Conservation (phyloP, 2,888 invertebrate species). For the Adineta ricciae region DNA sequence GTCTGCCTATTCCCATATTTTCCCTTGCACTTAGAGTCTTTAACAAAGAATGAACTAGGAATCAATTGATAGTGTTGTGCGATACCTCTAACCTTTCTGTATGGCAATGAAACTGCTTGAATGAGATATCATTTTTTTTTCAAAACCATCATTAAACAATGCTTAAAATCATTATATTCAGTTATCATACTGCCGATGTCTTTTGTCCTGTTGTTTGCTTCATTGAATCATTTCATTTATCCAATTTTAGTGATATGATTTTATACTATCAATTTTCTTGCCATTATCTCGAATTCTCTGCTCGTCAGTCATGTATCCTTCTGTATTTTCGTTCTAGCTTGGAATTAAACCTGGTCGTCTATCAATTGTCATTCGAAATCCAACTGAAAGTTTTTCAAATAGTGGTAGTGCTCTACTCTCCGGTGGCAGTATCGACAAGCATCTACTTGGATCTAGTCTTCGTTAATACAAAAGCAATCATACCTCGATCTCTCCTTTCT, state of each 20-base stretch:
- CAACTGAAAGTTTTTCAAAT: neutral
- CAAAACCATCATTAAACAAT: neutral
- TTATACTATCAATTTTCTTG: neutral
- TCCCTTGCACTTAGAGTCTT: neutral
- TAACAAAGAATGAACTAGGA: neutral
- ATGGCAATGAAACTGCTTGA: neutral
- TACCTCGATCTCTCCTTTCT: neutral
- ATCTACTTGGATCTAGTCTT: neutral
- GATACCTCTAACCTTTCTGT: neutral
- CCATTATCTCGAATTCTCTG: neutral
- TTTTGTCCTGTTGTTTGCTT: neutral
- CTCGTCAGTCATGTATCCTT: neutral
- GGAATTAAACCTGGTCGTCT: neutral
- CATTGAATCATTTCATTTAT: neutral
- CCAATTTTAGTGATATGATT: neutral
- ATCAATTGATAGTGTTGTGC: neutral
- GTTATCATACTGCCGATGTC: neutral
- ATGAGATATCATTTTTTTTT: too few relatives aligned
- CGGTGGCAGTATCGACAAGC: neutral
- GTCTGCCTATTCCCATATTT: neutral
- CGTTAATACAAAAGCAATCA: neutral
- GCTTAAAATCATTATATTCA: neutral
- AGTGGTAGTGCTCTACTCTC: neutral
- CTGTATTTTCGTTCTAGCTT: neutral
- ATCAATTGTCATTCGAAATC: conserved; percentile 8